phyloP scores from a whole-genome alignment of 2,888 invertebrate genomes.

The Xestia xanthographa region DNA sequence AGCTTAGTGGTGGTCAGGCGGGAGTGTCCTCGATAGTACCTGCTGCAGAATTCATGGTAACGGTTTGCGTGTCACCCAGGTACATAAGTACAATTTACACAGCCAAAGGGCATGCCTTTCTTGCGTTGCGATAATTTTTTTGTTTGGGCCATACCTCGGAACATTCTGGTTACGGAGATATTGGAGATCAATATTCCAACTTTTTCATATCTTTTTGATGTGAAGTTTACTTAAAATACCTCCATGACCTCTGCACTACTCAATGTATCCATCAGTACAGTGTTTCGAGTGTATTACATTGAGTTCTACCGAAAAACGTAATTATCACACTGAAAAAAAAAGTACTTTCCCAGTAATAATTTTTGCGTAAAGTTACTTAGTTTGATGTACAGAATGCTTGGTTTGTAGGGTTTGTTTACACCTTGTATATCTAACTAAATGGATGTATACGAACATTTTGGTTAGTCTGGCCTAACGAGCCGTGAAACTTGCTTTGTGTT shows the following conservation, averaged over 20 bases:
- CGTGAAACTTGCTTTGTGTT: slow-evolving; percentile 11
- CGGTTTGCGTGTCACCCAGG: neutral
- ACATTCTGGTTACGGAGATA: neutral
- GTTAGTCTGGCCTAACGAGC: slow-evolving; percentile 14
- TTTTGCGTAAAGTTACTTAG: neutral
- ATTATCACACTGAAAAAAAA: neutral
- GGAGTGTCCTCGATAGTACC: too few species aligned
- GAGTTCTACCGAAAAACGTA: neutral
- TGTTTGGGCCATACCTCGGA: neutral
- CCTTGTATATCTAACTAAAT: neutral
- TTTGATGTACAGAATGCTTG: neutral
- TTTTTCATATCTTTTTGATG: neutral
- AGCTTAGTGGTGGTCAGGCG: too few species aligned
- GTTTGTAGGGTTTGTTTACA: neutral
- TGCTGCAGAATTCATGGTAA: neutral
- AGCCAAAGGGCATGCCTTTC: neutral
- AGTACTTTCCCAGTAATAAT: neutral
- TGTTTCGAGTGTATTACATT: neutral
- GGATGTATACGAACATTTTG: neutral
- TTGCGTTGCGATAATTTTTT: neutral
- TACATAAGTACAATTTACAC: neutral
- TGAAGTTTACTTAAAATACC: too few species aligned
- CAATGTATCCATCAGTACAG: neutral
- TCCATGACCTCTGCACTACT: too few species aligned
- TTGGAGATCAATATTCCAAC: neutral